Conservation (phyloP, 2,797 vertebrate species). For the Rousettus madagascariensis region DNA sequence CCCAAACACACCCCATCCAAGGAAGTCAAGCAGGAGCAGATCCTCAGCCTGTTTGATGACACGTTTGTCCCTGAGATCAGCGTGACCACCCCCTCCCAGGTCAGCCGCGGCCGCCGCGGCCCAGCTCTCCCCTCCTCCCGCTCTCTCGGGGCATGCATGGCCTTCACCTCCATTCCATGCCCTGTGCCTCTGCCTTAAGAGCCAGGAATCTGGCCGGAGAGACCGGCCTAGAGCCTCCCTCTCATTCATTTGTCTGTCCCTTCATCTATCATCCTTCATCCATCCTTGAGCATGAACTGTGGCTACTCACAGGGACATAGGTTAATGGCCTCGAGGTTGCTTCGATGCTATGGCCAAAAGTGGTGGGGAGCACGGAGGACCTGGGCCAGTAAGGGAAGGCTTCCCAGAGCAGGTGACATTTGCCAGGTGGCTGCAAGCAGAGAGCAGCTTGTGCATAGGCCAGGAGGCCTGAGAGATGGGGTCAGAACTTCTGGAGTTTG, state of each 20-base stretch:
- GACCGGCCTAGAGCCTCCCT: not conserved
- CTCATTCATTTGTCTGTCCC: not conserved
- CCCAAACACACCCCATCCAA: conserved; percentile 98
- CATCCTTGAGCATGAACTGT: not conserved
- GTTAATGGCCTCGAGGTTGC: not conserved
- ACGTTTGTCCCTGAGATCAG: conserved; percentile 95
- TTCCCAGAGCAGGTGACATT: not conserved
- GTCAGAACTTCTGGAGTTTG: not conserved
- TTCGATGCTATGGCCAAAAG: not conserved
- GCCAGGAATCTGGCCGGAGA: not conserved
- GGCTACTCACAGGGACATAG: not conserved
- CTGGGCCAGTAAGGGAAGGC: not conserved
- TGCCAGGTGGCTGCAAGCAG: not conserved
- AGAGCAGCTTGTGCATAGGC: not conserved
- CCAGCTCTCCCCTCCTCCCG: conserved; percentile 64
- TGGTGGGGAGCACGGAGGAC: not conserved
- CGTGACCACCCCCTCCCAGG: conserved; percentile 97
- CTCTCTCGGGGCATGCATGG: conserved; percentile 37
- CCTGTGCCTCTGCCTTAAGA: not conserved
- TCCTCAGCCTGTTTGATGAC: conserved; percentile 97
- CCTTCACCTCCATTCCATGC: not conserved
- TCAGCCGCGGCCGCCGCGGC: conserved; percentile 85
- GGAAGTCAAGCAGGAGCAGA: conserved; percentile 98
- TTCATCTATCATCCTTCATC: not conserved
- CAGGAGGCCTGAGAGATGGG: not conserved